Base-by-base conservation (phyloP, 2,888 invertebrate species). In the Clanis bilineata region DNA sequence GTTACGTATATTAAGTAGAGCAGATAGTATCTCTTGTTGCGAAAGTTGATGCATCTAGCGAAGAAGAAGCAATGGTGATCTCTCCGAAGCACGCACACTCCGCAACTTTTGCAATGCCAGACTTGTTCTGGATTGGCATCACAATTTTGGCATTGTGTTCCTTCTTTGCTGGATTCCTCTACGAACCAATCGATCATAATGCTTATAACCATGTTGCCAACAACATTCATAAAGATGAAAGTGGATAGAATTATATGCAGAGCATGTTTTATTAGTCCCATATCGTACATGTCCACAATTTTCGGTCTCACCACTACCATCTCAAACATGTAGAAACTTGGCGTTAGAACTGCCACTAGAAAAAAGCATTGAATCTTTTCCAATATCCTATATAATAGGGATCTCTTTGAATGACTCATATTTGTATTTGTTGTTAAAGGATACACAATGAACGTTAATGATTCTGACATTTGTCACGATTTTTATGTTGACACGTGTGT, bases 51-150 rank as follows among this genome's bases (percentile, higher is more conserved):
- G 82, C 98, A 98, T 69, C 95, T 95, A 0, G 96, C 95, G 0
- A 96, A 95, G 82, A 98, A 97, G 63, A 95, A 93, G 77, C 98
- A 96, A 77, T 97, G 96, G 82, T 97, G 97, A 75, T 97, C 98
- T 63, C 98, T 91, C 73, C 95, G 95, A 3, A 95, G 75, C 57
- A 98, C 95, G 78, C 98, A 99, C 0, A 93, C 90, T 56, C 96
- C 93, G 83, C 98, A 99, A 0, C 88, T 92, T 38, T 90, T 91
- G 75, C 98, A 99, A 78, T 98, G 98, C 94, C 97, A 97, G 1
- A 97, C 95, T 41, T 96, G 93, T 0, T 95, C 95, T 0, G 97
- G 96, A 3, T 93, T 60, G 15, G 93, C 86, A 71, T 96, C 95
- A 81, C 98, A 98, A 0, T 86, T 77, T 0, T 94, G 82, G 82